A percentile compares a stretch with the other conserved stretches of the same genome.
phyloP scores from a whole-genome alignment of 2,113 vertebrate genomes.

The Odontesthes bonariensis region DNA sequence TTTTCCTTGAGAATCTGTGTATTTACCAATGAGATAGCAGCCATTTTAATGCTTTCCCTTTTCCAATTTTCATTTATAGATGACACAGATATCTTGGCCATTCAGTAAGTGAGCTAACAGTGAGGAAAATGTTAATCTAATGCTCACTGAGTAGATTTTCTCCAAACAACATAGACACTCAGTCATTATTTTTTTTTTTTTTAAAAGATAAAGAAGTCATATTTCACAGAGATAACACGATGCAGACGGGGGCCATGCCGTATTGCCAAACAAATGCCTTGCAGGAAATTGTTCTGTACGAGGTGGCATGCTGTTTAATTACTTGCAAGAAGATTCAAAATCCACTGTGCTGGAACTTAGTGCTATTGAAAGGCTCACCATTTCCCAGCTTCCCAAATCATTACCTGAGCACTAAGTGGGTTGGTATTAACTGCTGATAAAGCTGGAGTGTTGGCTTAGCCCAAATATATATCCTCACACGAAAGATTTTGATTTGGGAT shows the following conservation, averaged over 20 bases:
- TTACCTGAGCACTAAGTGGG: slow-evolving; percentile 70
- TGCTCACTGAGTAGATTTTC: slow-evolving; percentile 68
- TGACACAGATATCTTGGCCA: slow-evolving; percentile 58
- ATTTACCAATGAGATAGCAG: slow-evolving; percentile 46
- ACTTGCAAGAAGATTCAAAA: slow-evolving; percentile 75
- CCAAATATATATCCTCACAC: slow-evolving; percentile 50
- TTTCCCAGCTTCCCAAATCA: slow-evolving; percentile 64
- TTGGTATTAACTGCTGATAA: slow-evolving; percentile 69
- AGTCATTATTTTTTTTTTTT: slow-evolving; percentile 79
- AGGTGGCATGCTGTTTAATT: slow-evolving; percentile 80
- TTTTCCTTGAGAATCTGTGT: slow-evolving; percentile 29
- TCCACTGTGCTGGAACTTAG: slow-evolving; percentile 65
- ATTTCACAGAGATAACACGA: slow-evolving; percentile 78
- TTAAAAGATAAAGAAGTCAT: slow-evolving; percentile 74
- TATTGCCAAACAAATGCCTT: slow-evolving; percentile 66
- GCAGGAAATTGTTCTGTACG: slow-evolving; percentile 77
- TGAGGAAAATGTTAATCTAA: slow-evolving; percentile 68
- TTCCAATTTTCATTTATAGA: slow-evolving; percentile 54
- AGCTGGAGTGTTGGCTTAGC: slow-evolving; percentile 55
- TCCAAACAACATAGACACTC: slow-evolving; percentile 69
- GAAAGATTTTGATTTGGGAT: slow-evolving; percentile 66
- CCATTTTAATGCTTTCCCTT: slow-evolving; percentile 51
- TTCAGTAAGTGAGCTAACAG: slow-evolving; percentile 67
- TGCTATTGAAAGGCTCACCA: slow-evolving; percentile 56
- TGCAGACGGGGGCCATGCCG: slow-evolving; percentile 49